These are phyloP conservation scores for Amyelois transitella DNA, from an alignment of 1,140 invertebrate species.

Conservation along the genomic window DNA sequence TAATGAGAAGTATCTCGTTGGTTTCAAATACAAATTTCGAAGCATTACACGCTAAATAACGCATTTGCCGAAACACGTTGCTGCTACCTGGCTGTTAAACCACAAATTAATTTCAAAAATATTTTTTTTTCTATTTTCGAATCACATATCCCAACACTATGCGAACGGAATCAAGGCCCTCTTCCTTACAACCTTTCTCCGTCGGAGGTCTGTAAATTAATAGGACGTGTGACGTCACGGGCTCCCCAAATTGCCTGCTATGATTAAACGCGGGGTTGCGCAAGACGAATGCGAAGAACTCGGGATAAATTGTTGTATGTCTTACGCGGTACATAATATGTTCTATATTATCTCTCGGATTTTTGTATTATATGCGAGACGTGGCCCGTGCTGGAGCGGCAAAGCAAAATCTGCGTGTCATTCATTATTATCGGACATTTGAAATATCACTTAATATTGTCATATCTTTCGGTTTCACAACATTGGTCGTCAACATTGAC, in stretches of 20 bases:
- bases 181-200: background rate
- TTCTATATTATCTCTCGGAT: background rate
- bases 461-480: too few species aligned
- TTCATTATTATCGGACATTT: too few species aligned
- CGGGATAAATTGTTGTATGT: conserved; percentile 4
- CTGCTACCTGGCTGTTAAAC: too few species aligned
- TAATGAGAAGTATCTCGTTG: too few species aligned
- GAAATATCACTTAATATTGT: too few species aligned
- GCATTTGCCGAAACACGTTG: too few species aligned
- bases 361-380: background rate
- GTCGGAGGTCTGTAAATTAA: background rate
- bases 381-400: too few species aligned
- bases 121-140: background rate
- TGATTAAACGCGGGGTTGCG: conserved; percentile 1
- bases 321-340: conserved; percentile 1
- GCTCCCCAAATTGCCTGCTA: conserved; percentile 3
- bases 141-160: background rate
- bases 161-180: background rate
- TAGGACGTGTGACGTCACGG: background rate
- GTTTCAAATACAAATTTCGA: too few species aligned
- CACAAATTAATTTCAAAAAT: too few species aligned
- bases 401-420: too few species aligned
- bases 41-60: too few species aligned
- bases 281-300: conserved; percentile 3
- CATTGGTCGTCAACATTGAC: too few species aligned